Evolutionary conservation across 2,797 vertebrate species (phyloP).

Genomic region (Hypotaenidia philippensis): DNA sequence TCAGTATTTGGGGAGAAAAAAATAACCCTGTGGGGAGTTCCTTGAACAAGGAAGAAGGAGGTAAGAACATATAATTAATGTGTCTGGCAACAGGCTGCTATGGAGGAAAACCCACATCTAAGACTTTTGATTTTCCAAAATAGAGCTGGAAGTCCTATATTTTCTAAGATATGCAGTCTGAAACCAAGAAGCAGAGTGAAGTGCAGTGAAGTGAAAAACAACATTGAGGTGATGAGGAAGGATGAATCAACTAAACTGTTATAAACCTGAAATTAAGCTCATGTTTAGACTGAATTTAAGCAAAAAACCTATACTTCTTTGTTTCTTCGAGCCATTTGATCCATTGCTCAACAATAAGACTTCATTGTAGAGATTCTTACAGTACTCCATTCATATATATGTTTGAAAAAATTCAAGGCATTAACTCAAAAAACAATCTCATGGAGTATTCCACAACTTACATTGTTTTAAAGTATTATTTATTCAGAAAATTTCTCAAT

Average conservation of each 20-base stretch:
- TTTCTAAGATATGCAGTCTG: background rate
- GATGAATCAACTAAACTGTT: background rate
- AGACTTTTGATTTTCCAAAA: background rate
- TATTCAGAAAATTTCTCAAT: background rate
- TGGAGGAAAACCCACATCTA: background rate
- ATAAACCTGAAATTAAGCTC: background rate
- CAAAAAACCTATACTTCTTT: background rate
- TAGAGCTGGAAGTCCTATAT: background rate
- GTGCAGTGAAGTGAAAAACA: background rate
- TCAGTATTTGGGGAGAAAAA: background rate
- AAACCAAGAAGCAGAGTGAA: background rate
- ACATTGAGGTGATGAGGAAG: background rate
- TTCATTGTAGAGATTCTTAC: background rate
- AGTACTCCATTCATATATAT: fast-evolving
- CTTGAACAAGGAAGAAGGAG: background rate
- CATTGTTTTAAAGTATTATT: background rate
- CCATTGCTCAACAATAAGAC: background rate
- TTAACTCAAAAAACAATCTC: background rate
- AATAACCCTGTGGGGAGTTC: background rate
- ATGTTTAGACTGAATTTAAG: background rate
- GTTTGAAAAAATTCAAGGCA: background rate
- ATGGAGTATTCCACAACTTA: background rate
- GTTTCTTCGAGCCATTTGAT: background rate
- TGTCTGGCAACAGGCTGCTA: background rate
- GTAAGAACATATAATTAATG: background rate